Conservation (phyloP, 2,888 invertebrate genomes). For the Cephus nigrinus region DNA sequence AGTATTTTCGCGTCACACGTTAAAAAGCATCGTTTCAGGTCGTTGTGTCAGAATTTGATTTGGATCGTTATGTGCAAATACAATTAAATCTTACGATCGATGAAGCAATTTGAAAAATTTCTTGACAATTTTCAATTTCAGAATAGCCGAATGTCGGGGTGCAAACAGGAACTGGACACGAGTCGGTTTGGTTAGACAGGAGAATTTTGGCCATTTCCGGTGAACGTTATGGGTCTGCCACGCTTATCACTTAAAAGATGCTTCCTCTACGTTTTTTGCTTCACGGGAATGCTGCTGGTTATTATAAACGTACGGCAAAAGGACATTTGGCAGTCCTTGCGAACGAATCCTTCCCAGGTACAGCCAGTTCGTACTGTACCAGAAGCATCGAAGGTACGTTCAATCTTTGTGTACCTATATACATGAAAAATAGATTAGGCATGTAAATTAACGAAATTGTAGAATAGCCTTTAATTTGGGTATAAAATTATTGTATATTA, state of each 20-base stretch:
- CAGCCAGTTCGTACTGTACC: slow-evolving; percentile 35
- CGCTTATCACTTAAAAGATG: slow-evolving; percentile 72
- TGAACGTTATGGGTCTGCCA: slow-evolving; percentile 68
- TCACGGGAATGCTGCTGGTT: slow-evolving; percentile 69
- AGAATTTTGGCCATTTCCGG: slow-evolving; percentile 5
- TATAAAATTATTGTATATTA: background rate
- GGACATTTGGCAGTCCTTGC: slow-evolving; percentile 61
- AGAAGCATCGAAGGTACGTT: slow-evolving; percentile 49
- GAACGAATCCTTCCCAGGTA: slow-evolving; percentile 48
- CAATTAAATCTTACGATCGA: background rate
- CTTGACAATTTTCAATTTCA: slow-evolving; percentile 7
- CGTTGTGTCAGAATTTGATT: too few relatives aligned
- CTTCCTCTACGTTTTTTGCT: slow-evolving; percentile 69
- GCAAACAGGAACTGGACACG: slow-evolving; percentile 7
- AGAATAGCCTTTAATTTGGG: background rate
- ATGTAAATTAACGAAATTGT: background rate
- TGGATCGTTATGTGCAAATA: background rate
- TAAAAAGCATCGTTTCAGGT: background rate
- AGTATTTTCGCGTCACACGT: background rate
- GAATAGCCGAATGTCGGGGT: slow-evolving; percentile 22
- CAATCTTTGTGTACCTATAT: background rate
- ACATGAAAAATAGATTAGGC: background rate
- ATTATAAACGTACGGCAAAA: slow-evolving; percentile 68
- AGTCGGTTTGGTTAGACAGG: slow-evolving; percentile 8
- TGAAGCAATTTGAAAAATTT: background rate